Evolutionary conservation across 2,113 vertebrate genomes (phyloP).

Genomic region (Prolemur simus): DNA sequence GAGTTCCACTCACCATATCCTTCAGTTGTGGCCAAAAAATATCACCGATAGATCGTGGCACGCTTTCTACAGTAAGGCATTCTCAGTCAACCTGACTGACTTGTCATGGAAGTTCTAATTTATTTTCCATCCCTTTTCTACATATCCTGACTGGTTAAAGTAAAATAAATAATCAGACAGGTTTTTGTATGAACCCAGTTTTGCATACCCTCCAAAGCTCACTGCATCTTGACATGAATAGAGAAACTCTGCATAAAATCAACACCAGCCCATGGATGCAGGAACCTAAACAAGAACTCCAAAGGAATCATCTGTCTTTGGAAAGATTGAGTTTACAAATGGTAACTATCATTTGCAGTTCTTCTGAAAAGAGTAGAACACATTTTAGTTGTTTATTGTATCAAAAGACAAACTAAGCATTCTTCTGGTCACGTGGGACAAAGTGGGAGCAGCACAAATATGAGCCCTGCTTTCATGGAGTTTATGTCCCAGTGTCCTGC

Average conservation of each 20-base stretch:
- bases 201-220: neutral
- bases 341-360: neutral
- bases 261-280: neutral
- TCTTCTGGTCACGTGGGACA: neutral
- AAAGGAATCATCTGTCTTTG: neutral
- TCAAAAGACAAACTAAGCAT: neutral
- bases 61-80: neutral
- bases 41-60: neutral
- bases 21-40: neutral
- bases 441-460: neutral
- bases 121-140: neutral
- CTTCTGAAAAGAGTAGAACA: neutral
- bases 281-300: neutral
- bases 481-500: neutral
- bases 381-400: neutral
- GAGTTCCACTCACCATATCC: neutral
- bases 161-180: neutral
- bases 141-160: neutral
- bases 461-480: neutral
- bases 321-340: neutral
- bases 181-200: neutral
- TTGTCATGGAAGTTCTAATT: neutral
- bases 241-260: neutral
- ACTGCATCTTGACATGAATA: neutral
- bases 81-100: neutral